Evolutionary conservation across 2,888 invertebrate species (phyloP).

Genomic region (Oscheius sp.): DNA sequence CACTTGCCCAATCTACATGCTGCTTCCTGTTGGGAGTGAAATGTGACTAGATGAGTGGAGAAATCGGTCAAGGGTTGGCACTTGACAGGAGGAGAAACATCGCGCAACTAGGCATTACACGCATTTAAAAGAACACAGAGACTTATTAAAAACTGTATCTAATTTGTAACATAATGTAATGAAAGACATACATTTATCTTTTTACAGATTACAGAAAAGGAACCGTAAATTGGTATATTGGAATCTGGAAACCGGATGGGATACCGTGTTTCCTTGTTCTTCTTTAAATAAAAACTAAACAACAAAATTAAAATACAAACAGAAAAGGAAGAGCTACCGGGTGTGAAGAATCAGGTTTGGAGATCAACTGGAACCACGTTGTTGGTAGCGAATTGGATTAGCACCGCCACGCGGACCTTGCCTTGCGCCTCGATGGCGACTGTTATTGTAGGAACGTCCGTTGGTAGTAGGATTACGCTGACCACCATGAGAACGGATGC

Average conservation of each 20-base stretch:
- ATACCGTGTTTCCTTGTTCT: neutral
- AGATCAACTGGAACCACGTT: neutral
- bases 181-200: slow-evolving; percentile 9
- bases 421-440: neutral
- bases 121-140: neutral
- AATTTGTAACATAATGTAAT: too few relatives aligned
- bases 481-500: neutral
- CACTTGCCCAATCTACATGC: too few relatives aligned
- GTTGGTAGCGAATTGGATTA: too few relatives aligned
- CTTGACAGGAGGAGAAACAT: slow-evolving; percentile 12
- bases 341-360: neutral
- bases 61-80: slow-evolving; percentile 6
- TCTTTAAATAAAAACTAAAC: neutral
- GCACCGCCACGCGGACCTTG: neutral
- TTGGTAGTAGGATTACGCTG: neutral
- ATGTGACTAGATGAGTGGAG: slow-evolving; percentile 2
- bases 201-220: slow-evolving; percentile 2
- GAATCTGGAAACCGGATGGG: neutral
- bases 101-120: slow-evolving; percentile 1
- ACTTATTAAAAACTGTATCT: neutral
- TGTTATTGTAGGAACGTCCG: neutral
- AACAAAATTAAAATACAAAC: slow-evolving; percentile 4
- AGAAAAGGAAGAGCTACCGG: neutral
- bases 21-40: neutral
- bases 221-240: slow-evolving; percentile 21